These are phyloP conservation scores for Furnarius figulus DNA, from an alignment of 2,113 vertebrate genomes.

Conservation along the genomic window DNA sequence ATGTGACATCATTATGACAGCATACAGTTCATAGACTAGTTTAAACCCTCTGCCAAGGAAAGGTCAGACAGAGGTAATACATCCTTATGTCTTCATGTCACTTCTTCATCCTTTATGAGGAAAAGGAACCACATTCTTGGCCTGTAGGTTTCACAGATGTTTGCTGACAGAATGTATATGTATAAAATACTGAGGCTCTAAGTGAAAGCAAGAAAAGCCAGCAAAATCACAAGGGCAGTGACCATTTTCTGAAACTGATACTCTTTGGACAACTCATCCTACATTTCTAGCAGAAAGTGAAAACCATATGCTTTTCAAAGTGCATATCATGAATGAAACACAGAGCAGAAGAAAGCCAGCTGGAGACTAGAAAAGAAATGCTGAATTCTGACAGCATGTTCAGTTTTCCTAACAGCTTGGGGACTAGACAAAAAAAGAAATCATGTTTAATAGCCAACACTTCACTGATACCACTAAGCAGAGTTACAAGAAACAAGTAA, in stretches of 20 bases:
- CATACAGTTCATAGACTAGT: not conserved
- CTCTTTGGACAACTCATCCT: constrained; percentile 8
- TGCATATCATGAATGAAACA: constrained; percentile 19
- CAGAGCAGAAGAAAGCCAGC: not conserved
- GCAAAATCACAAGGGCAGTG: not conserved
- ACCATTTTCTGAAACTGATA: constrained; percentile 29
- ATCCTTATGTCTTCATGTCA: not conserved
- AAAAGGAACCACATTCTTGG: not conserved
- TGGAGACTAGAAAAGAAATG: not conserved
- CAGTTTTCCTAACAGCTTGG: not conserved
- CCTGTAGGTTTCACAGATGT: not conserved
- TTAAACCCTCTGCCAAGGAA: not conserved
- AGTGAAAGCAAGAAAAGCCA: not conserved
- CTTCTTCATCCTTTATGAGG: not conserved
- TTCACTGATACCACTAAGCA: not conserved
- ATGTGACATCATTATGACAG: constrained; percentile 50
- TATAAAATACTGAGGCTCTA: not conserved
- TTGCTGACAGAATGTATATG: not conserved
- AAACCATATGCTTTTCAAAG: constrained; percentile 4
- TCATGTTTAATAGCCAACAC: not conserved
- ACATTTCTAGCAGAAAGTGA: constrained; percentile 21
- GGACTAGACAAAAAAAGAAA: not conserved
- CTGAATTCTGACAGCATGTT: not conserved
- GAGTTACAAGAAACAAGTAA: not conserved
- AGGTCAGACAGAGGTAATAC: constrained; percentile 25